These are phyloP conservation scores for Melanostoma scalare DNA, from an alignment of 2,888 invertebrate species.

Conservation along the genomic window DNA sequence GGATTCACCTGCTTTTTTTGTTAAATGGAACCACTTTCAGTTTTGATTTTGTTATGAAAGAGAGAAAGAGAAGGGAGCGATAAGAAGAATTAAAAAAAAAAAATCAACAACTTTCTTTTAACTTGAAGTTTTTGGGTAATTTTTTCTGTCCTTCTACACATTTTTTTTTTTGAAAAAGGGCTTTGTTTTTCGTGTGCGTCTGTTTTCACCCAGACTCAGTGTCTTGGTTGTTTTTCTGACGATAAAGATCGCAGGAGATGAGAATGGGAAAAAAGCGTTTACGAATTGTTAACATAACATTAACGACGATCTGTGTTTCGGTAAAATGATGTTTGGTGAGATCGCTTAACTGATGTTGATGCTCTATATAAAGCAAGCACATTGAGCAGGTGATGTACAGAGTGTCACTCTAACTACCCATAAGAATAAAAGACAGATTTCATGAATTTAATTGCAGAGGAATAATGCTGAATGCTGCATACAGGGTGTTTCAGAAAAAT, in stretches of 20 bases:
- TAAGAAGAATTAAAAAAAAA: slow-evolving; percentile 27
- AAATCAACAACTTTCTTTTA: slow-evolving; percentile 72
- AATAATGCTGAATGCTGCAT: too few relatives aligned
- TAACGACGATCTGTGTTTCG: slow-evolving; percentile 1
- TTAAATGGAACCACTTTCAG: slow-evolving; percentile 60
- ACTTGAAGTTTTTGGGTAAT: slow-evolving; percentile 6
- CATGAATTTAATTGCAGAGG: too few relatives aligned
- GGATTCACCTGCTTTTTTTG: slow-evolving; percentile 31
- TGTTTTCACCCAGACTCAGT: slow-evolving; percentile 27
- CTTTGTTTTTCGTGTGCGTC: neutral
- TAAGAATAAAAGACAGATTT: too few relatives aligned
- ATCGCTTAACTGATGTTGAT: too few relatives aligned
- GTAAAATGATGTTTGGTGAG: slow-evolving; percentile 4
- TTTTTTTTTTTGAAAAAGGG: slow-evolving; percentile 17
- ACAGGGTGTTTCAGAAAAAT: too few relatives aligned
- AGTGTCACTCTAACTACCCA: too few relatives aligned
- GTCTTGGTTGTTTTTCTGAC: slow-evolving; percentile 5
- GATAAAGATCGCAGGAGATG: slow-evolving; percentile 29
- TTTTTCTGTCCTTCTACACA: slow-evolving; percentile 22
- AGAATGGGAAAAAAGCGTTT: slow-evolving; percentile 14
- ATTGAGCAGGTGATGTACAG: too few relatives aligned
- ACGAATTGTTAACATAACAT: slow-evolving; percentile 18
- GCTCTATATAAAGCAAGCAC: neutral
- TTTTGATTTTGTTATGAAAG: slow-evolving; percentile 56
- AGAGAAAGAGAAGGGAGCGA: slow-evolving; percentile 8